phyloP scores from a whole-genome alignment of 2,113 vertebrate species.

The Anas platyrhynchos region DNA sequence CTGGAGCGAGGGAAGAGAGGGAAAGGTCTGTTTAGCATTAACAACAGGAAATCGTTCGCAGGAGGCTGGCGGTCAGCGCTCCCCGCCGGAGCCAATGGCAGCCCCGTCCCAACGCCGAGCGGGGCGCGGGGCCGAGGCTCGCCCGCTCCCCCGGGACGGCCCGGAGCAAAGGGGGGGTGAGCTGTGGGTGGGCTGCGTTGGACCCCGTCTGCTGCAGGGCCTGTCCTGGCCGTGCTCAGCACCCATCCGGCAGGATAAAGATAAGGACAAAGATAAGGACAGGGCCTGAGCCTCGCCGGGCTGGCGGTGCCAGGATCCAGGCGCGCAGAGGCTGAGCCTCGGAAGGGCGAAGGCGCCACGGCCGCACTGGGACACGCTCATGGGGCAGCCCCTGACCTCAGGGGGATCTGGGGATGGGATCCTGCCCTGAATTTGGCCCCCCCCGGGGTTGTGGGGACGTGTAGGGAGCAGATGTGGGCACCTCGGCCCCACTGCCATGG shows the following conservation, averaged over 20 bases:
- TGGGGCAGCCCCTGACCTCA: background rate
- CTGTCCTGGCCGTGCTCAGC: background rate
- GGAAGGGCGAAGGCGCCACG: background rate
- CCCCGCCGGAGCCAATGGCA: conserved; percentile 52
- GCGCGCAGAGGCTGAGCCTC: background rate
- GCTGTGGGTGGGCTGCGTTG: background rate
- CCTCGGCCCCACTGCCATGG: accelerated
- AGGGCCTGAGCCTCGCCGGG: background rate
- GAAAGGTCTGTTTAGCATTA: conserved; percentile 80
- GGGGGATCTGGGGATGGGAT: too few species aligned
- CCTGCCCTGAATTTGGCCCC: background rate
- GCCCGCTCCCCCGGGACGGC: conserved; percentile 31
- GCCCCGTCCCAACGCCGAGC: background rate
- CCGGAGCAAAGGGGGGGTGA: background rate
- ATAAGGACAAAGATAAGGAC: too few species aligned
- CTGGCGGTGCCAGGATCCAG: background rate
- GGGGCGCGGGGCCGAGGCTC: background rate
- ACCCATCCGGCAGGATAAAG: background rate
- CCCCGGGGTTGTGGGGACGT: accelerated
- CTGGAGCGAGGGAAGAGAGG: conserved; percentile 21
- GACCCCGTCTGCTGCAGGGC: background rate
- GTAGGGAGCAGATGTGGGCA: accelerated
- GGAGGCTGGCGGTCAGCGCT: conserved; percentile 59
- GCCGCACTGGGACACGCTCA: accelerated
- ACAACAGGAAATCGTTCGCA: conserved; percentile 78